Evolutionary conservation across 1,140 invertebrate genomes (phyloP).

Genomic region (Lepidurus arcticus): DNA sequence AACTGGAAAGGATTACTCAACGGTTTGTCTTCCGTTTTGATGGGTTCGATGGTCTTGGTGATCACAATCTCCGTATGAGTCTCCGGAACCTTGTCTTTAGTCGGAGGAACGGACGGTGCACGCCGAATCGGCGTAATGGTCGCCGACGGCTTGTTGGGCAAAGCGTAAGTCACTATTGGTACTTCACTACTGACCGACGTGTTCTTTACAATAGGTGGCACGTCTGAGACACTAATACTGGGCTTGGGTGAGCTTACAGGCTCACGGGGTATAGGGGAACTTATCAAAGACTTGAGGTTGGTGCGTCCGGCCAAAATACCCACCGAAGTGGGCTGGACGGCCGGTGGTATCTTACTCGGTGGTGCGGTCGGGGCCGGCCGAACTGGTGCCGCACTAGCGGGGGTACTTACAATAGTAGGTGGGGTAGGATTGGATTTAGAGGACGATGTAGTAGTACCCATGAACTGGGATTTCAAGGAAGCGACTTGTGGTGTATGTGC

Average conservation of each 20-base stretch:
- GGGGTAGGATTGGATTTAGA: conserved; percentile 37
- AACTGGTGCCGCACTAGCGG: not conserved
- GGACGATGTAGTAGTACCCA: conserved; percentile 42
- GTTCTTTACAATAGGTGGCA: not conserved
- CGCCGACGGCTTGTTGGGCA: not conserved
- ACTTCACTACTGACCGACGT: not conserved
- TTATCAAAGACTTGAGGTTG: not conserved
- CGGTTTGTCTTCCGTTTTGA: not conserved
- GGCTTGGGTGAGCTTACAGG: not conserved
- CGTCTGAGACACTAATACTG: not conserved
- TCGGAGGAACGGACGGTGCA: not conserved
- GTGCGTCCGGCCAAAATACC: not conserved
- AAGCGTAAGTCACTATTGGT: not conserved
- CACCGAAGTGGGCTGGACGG: not conserved
- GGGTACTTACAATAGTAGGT: not conserved
- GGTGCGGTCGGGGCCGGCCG: conserved; percentile 27
- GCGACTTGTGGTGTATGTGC: conserved; percentile 36
- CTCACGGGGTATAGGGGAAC: not conserved
- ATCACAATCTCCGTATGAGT: conserved; percentile 30
- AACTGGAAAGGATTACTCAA: not conserved
- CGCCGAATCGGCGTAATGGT: not conserved
- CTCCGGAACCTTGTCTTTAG: not conserved
- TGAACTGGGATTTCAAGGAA: conserved; percentile 30
- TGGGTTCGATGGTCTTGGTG: conserved; percentile 29
- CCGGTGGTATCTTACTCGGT: not conserved